Conservation (phyloP, 1,140 invertebrate species). For the Halesus radiatus region DNA sequence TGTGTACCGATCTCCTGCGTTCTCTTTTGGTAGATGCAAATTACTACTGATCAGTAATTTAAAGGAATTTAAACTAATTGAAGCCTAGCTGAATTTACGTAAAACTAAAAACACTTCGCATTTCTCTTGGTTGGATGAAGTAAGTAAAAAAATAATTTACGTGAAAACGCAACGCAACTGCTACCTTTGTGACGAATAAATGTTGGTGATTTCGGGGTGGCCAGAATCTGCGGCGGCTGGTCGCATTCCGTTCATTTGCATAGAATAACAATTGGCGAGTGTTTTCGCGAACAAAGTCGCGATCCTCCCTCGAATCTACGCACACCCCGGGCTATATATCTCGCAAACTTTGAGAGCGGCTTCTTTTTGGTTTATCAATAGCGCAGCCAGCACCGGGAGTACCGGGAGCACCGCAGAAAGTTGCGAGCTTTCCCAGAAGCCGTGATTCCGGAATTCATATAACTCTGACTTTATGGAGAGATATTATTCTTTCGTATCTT, state of each 20-base stretch:
- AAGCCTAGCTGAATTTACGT: too few species aligned
- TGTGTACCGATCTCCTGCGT: too few species aligned
- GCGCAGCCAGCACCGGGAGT: constrained; percentile 7
- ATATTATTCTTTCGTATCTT: constrained; percentile 35
- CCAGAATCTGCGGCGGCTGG: constrained; percentile 51
- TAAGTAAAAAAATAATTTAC: background rate
- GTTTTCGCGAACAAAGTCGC: constrained; percentile 41
- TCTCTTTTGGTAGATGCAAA: too few species aligned
- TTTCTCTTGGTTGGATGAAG: too few species aligned
- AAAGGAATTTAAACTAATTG: too few species aligned
- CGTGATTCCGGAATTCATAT: constrained; percentile 38
- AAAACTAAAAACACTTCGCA: too few species aligned
- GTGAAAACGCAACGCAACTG: constrained; percentile 31
- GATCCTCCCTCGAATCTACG: constrained; percentile 23
- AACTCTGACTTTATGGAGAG: constrained; percentile 29
- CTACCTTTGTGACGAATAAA: constrained; percentile 47
- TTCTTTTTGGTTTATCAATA: constrained; percentile 52
- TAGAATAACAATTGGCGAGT: constrained; percentile 58
- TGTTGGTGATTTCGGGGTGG: constrained; percentile 56
- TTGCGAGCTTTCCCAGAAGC: constrained; percentile 32
- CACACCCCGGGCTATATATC: constrained; percentile 49
- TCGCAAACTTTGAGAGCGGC: constrained; percentile 45
- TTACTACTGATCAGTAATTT: too few species aligned
- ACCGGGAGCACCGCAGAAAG: constrained; percentile 18
- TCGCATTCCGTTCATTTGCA: constrained; percentile 54